Conservation (phyloP, 2,888 invertebrate genomes). For the Smittia sp. region DNA sequence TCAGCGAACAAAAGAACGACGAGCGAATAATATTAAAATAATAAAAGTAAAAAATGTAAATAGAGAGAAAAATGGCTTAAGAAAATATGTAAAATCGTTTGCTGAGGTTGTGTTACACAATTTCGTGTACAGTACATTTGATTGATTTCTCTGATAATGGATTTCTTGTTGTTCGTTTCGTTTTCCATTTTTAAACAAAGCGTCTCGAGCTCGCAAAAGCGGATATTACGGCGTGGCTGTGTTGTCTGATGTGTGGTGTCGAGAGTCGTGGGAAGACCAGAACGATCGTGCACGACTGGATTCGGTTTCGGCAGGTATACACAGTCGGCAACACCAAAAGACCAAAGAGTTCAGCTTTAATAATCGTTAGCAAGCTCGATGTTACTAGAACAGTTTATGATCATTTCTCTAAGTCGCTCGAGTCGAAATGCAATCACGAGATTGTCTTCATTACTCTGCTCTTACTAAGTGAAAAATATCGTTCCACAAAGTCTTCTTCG, state of each 20-base stretch:
- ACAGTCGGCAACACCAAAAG: not conserved
- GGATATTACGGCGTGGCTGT: slow-evolving; percentile 14
- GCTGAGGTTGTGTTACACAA: slow-evolving; percentile 39
- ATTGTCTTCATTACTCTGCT: not conserved
- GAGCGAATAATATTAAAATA: slow-evolving; percentile 40
- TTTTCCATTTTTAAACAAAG: slow-evolving; percentile 4
- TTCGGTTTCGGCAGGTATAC: not conserved
- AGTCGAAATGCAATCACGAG: slow-evolving; percentile 18
- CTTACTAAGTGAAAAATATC: slow-evolving; percentile 7
- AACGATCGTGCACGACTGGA: not conserved
- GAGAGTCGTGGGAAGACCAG: slow-evolving; percentile 29
- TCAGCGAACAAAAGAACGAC: slow-evolving; percentile 22
- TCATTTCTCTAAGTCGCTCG: not conserved
- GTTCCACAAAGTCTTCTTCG: slow-evolving; percentile 22
- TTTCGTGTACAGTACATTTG: slow-evolving; percentile 41
- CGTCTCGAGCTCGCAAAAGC: slow-evolving; percentile 28
- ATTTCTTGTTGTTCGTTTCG: slow-evolving; percentile 24
- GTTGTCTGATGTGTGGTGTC: slow-evolving; percentile 28
- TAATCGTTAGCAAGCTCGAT: not conserved
- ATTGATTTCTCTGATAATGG: slow-evolving; percentile 41
- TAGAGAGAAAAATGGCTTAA: slow-evolving; percentile 22
- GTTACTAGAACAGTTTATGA: slow-evolving; percentile 16
- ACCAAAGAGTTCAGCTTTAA: not conserved
- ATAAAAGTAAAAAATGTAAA: slow-evolving; percentile 40
- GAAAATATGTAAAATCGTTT: slow-evolving; percentile 38